Evolutionary conservation across 1,140 invertebrate genomes (phyloP), one percentile per base, ranked within the genome.

Genomic region (Cyclargus thomasi): DNA sequence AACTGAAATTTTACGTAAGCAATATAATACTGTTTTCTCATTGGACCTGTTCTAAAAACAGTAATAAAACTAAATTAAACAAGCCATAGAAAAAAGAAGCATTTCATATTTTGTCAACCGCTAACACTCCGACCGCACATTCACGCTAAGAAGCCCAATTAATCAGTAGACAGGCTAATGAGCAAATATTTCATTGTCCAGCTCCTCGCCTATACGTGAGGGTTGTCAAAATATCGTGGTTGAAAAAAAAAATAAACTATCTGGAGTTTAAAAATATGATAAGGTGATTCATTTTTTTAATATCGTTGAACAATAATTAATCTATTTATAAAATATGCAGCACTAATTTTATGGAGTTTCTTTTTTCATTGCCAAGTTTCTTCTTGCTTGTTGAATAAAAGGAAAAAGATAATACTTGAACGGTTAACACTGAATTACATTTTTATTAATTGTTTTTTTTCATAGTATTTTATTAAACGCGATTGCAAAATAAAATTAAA

Each of bases 171-270:
- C 78, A 77, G 76, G 70, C 84, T 89, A 88, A 89, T 89, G 86
- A 89, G 86, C 79, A 83, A 82, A 89, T 89, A 89, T 89, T 89
- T 88, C 85, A 89, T 83, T 87, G 86, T 87, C 84, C 86, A 47
- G 80, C 79, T 81, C 78, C 83, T 74, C 75, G 75, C 79, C 79
- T 80, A 85, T 83, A 81, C 78, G 75, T 79, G 75, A 86, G 84
- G 86, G 82, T 75, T 86, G 86, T 79, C 86, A 74, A 78, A 53
- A 69, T 53, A n/a, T 68, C 17, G 57, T 66, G 35, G 29, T 35
- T 66, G 23, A 39, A 47, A 47, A 47, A 47, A 47, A 47, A 14
- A 2, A 29, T 29, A 7, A 4, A 29, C 8, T 47, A 47, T 47
- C 39, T 47, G 14, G 10, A 47, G 39, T 47, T 47, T 47, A 14